These are phyloP conservation scores for Corvus hawaiiensis DNA, from an alignment of 2,113 vertebrate species.

Conservation along the genomic window DNA sequence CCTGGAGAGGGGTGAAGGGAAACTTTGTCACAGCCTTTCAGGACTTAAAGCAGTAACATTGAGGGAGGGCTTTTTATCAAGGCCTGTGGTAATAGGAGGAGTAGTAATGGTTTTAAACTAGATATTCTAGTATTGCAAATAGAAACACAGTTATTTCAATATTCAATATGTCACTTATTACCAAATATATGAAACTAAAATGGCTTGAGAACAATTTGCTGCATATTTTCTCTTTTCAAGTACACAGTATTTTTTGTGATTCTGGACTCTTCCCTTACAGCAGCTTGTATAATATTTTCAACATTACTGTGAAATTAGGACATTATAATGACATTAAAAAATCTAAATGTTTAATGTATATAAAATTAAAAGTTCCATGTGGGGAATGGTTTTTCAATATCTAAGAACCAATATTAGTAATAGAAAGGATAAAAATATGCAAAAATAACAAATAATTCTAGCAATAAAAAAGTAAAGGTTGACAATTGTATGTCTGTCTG, in stretches of 20 bases:
- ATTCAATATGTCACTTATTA: neutral
- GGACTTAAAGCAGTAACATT: neutral
- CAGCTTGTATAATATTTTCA: neutral
- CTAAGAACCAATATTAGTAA: neutral
- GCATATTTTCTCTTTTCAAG: neutral
- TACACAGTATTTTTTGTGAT: neutral
- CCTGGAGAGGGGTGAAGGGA: neutral
- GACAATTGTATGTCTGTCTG: neutral
- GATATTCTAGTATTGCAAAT: neutral
- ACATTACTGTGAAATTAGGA: neutral
- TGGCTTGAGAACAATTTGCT: neutral
- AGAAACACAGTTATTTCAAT: neutral
- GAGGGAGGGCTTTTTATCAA: neutral
- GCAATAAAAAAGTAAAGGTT: neutral
- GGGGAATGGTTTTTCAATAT: neutral
- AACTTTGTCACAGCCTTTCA: neutral
- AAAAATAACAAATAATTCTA: neutral
- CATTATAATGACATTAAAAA: neutral
- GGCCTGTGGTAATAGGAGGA: neutral
- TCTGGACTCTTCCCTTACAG: neutral
- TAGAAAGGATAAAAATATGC: accelerated
- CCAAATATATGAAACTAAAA: neutral
- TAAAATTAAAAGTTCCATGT: neutral
- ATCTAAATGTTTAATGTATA: neutral
- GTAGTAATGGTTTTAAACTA: neutral